Percentiles rank a stretch among this genome's conserved stretches.
Evolutionary conservation across 2,797 vertebrate species (phyloP).

Genomic region (Syndactyla subalaris): DNA sequence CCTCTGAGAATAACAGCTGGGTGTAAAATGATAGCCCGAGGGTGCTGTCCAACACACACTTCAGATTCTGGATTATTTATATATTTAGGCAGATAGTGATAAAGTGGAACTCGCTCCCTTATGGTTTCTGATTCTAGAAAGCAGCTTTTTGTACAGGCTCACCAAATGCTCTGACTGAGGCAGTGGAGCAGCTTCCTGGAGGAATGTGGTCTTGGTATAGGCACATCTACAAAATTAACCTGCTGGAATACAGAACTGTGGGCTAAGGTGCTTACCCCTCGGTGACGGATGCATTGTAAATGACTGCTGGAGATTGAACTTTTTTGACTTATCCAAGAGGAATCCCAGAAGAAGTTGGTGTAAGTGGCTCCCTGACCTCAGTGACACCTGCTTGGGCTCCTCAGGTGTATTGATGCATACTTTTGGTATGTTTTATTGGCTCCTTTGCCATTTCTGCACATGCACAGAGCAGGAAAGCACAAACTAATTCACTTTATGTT

Average conservation of each 20-base stretch:
- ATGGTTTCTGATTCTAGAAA: conserved; percentile 5
- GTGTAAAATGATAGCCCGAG: conserved; percentile 72
- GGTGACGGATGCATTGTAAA: background rate
- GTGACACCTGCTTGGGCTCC: background rate
- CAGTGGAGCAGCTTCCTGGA: background rate
- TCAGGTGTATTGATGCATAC: background rate
- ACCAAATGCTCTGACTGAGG: background rate
- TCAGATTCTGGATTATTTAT: conserved; percentile 66
- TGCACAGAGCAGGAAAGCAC: background rate
- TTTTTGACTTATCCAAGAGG: background rate
- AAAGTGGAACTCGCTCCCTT: background rate
- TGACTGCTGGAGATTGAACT: background rate
- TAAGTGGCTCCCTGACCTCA: background rate
- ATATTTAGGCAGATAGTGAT: conserved; percentile 54
- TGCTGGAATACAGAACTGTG: background rate
- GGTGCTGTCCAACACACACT: conserved; percentile 64
- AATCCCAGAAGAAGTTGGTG: background rate
- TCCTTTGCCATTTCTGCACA: background rate
- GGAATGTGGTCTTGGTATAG: background rate
- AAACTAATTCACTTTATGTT: background rate
- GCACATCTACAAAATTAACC: background rate
- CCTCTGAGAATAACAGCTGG: conserved; percentile 73
- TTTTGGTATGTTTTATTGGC: background rate
- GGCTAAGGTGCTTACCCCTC: background rate
- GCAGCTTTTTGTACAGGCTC: background rate